phyloP scores from a whole-genome alignment of 1,140 invertebrate genomes.

The Tetramorium simillimum region DNA sequence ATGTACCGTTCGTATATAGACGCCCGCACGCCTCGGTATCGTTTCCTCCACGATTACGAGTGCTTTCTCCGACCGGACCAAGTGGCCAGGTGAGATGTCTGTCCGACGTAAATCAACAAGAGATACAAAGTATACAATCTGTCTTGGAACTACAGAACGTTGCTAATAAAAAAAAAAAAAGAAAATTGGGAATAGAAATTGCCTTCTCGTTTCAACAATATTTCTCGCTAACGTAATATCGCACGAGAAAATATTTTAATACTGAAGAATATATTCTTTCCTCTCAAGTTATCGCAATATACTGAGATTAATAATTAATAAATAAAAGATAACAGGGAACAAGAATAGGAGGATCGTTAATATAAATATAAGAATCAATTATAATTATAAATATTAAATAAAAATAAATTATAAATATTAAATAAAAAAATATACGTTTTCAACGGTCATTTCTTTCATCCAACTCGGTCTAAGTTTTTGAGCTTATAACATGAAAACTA shows the following conservation, averaged over 20 bases:
- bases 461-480: not conserved
- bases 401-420: too few species aligned
- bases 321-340: not conserved
- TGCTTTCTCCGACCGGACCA: conserved; percentile 25
- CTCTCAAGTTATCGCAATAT: not conserved
- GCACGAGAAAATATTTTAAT: not conserved
- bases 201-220: not conserved
- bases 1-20: conserved; percentile 6
- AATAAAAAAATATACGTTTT: not conserved
- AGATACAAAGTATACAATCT: not conserved
- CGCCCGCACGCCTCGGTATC: not conserved
- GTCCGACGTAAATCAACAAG: not conserved
- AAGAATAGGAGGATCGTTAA: not conserved
- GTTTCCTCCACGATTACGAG: conserved; percentile 16
- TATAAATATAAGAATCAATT: too few species aligned
- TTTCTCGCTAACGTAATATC: not conserved
- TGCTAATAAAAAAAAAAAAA: too few species aligned
- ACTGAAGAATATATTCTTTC: not conserved
- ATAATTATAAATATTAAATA: too few species aligned
- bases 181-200: not conserved
- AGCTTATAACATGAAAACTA: not conserved
- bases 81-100: conserved; percentile 20
- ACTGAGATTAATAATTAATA: not conserved
- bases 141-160: not conserved
- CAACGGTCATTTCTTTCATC: not conserved